These are phyloP conservation scores for Tetramorium simillimum DNA, from an alignment of 1,140 invertebrate species.

Conservation along the genomic window DNA sequence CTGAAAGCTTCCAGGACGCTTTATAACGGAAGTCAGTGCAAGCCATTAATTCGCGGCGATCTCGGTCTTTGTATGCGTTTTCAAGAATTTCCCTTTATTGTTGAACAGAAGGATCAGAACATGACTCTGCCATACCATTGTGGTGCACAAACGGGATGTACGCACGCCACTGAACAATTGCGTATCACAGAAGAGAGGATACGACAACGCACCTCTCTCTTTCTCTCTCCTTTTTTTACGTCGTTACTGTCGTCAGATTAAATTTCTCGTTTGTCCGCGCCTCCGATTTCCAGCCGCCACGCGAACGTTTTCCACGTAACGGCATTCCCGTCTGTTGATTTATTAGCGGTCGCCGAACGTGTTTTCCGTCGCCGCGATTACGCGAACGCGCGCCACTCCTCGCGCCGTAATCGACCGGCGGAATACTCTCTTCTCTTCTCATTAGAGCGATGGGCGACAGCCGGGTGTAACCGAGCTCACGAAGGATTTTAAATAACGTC, in stretches of 20 bases:
- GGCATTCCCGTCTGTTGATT: conserved; percentile 15
- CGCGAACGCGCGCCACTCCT: background rate
- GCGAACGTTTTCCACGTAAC: conserved; percentile 13
- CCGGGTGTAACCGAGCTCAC: conserved; percentile 6
- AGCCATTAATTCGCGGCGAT: conserved; percentile 37
- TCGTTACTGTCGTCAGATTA: conserved; percentile 11
- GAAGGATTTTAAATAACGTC: conserved; percentile 46
- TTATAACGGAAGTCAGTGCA: background rate
- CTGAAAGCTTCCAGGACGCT: background rate
- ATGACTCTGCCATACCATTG: conserved; percentile 23
- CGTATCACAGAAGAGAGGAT: conserved; percentile 7
- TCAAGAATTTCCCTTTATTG: conserved; percentile 1
- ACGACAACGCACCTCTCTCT: background rate
- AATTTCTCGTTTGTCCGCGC: conserved; percentile 25
- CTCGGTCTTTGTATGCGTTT: background rate
- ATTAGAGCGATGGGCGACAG: background rate
- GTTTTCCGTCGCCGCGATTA: conserved; percentile 5
- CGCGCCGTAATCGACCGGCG: background rate
- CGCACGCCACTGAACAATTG: conserved; percentile 22
- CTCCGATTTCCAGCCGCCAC: conserved; percentile 24
- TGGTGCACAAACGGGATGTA: background rate
- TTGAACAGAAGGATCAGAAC: background rate
- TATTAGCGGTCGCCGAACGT: conserved; percentile 32
- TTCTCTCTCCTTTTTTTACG: background rate
- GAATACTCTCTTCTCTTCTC: background rate